These are phyloP conservation scores for Diorhabda sublineata DNA, from an alignment of 1,140 invertebrate genomes.

Conservation along the genomic window DNA sequence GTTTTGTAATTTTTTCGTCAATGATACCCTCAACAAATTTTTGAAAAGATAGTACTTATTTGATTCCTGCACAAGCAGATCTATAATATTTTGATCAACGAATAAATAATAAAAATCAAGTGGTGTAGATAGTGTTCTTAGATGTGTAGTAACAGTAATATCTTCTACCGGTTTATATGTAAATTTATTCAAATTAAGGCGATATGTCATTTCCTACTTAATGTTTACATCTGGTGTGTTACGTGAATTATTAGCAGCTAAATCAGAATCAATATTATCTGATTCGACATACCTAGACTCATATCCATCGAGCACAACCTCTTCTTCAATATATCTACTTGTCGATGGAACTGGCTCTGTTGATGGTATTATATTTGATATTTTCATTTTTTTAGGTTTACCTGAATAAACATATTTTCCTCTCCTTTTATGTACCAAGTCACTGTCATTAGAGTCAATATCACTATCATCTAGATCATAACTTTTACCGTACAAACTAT, in stretches of 20 bases:
- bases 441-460: too few relatives aligned
- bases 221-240: background rate
- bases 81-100: too few relatives aligned
- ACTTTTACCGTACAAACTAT: too few relatives aligned
- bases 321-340: too few relatives aligned
- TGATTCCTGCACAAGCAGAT: background rate
- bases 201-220: background rate
- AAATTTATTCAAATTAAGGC: background rate
- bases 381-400: background rate
- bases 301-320: too few relatives aligned
- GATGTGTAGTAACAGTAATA: background rate
- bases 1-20: background rate
- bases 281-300: background rate
- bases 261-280: background rate
- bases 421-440: too few relatives aligned
- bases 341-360: too few relatives aligned
- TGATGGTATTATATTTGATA: background rate
- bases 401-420: background rate
- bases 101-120: too few relatives aligned
- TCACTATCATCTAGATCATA: too few relatives aligned
- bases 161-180: background rate
- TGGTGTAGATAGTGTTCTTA: background rate
- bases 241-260: background rate
- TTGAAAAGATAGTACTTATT: background rate
- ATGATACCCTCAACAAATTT: too few relatives aligned